Base-by-base conservation (phyloP, 2,797 vertebrate genomes). In the Macropodus opercularis region DNA sequence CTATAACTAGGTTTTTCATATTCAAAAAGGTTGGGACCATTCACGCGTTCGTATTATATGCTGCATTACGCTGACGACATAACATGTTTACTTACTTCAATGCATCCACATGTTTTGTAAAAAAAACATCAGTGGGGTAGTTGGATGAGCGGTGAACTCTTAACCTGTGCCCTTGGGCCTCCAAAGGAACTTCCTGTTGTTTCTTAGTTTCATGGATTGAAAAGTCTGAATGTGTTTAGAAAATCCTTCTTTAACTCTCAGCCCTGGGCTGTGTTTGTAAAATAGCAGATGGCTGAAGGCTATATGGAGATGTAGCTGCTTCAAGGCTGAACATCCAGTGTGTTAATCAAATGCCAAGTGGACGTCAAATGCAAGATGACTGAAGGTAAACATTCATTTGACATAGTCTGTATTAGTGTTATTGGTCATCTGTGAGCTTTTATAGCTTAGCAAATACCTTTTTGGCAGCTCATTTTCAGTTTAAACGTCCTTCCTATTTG, bases 151-250 rank as follows among this genome's bases (percentile, higher is more conserved):
- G 3, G 39, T 85, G 85, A 85, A 88, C 85, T 83, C 46, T 79
- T 89, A 73, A 85, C 86, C 81, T 87, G 35, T 69, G 78, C 82
- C 86, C 83, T 68, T 70, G 75, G 84, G 85, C 86, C 75, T 85
- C 68, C 58, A 60, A 62, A 80, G 78, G 64, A 78, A 86, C 81
- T 91, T 89, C 85, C 86, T 85, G 80, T 87, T 90, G 75, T 89
- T 86, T 88, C 85, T 75, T 77, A 76, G 77, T 80, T 48, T 49
- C 80, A 79, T 14, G 12, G 80, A 80, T 60, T 79, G 75, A 81
- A 85, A 81, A 69, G 67, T 54, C 65, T 65, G 75, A 80, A 86
- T 77, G 42, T 80, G 72, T 87, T 79, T 69, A 56, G 53, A 79
- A 91, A 88, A 87, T 83, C 86, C 52, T 12, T 59, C 58, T 69